Conservation (phyloP, 2,113 vertebrate genomes). For the Regulus satrapa region DNA sequence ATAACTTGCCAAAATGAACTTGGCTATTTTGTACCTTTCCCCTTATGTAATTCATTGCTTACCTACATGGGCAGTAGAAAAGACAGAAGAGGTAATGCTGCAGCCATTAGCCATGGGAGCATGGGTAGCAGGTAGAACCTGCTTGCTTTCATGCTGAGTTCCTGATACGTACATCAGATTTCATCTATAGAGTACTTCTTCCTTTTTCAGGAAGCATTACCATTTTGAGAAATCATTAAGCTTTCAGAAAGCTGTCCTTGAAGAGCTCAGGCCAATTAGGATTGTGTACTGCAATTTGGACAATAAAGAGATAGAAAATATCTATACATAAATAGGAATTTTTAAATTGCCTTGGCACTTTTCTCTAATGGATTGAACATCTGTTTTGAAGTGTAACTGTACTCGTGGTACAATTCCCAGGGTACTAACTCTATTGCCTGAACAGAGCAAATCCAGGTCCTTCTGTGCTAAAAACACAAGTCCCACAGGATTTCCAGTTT, state of each 20-base stretch:
- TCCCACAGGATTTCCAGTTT: background rate
- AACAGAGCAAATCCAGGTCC: background rate
- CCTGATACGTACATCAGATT: background rate
- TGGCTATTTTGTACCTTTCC: background rate
- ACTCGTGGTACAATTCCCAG: background rate
- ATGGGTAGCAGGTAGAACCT: background rate
- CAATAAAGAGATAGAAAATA: background rate
- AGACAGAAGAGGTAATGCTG: background rate
- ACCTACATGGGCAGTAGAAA: background rate
- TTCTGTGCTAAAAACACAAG: background rate
- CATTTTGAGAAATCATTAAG: background rate
- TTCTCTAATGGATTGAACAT: background rate
- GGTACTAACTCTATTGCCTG: background rate
- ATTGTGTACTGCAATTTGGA: background rate
- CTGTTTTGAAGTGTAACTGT: background rate
- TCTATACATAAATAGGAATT: background rate
- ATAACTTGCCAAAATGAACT: background rate
- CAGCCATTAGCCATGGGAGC: background rate
- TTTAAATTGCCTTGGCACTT: background rate
- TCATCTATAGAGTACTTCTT: background rate
- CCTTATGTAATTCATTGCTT: background rate
- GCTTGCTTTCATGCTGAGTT: background rate
- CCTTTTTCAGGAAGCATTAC: background rate
- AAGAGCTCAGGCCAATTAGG: background rate
- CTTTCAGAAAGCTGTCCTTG: background rate